phyloP scores from a whole-genome alignment of 2,797 vertebrate genomes.

The Notolepis coatsorum region DNA sequence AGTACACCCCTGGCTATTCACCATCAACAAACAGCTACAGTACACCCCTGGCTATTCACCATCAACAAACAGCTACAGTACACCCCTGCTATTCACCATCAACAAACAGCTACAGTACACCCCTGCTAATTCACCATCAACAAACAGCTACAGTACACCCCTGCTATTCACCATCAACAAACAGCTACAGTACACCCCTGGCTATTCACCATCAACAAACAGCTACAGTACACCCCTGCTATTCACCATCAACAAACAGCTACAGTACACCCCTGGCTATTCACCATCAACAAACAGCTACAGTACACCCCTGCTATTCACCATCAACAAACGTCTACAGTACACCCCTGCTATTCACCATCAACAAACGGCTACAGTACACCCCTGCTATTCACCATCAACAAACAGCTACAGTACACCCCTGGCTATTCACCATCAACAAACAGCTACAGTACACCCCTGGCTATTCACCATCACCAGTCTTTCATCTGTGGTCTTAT shows the following conservation, averaged over 20 bases:
- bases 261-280: conserved; percentile 61
- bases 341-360: too few species aligned
- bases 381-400: conserved; percentile 65
- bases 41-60: conserved; percentile 55
- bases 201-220: too few species aligned
- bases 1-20: too few species aligned
- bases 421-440: conserved; percentile 65
- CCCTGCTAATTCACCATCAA: too few species aligned
- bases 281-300: too few species aligned
- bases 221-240: too few species aligned
- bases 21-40: conserved; percentile 69
- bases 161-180: conserved; percentile 68
- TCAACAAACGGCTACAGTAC: too few species aligned
- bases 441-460: conserved; percentile 64
- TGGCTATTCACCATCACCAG: conserved; percentile 66
- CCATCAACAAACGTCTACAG: conserved; percentile 69
- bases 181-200: conserved; percentile 61
- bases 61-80: too few species aligned
- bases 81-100: conserved; percentile 64
- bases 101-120: conserved; percentile 67
- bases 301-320: too few species aligned
- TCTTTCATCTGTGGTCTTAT: conserved; percentile 64
- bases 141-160: too few species aligned
- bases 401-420: conserved; percentile 66
- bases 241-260: conserved; percentile 69